Conservation (phyloP, 2,113 vertebrate species). For the Pyxicephalus adspersus region DNA sequence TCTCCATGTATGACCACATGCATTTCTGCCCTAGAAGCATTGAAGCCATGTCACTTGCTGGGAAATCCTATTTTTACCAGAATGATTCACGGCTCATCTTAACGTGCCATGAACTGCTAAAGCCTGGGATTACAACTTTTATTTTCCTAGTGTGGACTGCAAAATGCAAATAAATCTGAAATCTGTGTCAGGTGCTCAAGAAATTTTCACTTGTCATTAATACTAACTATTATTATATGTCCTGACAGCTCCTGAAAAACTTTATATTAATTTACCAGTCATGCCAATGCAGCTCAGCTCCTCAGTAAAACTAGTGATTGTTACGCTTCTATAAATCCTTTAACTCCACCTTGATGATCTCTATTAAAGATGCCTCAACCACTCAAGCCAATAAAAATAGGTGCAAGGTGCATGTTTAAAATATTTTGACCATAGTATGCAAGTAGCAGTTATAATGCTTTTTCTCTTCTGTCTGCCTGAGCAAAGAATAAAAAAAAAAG, state of each 20-base stretch:
- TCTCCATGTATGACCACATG: too few relatives aligned
- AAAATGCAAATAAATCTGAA: too few relatives aligned
- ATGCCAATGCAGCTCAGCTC: background rate
- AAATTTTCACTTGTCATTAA: too few relatives aligned
- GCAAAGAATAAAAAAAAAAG: slow-evolving; percentile 4
- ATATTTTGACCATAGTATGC: slow-evolving; percentile 1
- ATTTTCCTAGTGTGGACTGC: too few relatives aligned
- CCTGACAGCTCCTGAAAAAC: background rate
- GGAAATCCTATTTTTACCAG: too few relatives aligned
- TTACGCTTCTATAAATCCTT: background rate
- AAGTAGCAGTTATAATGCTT: slow-evolving; percentile 31
- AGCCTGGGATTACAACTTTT: too few relatives aligned
- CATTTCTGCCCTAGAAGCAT: too few relatives aligned
- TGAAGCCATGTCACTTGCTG: too few relatives aligned
- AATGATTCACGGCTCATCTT: too few relatives aligned
- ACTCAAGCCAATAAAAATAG: slow-evolving; percentile 33
- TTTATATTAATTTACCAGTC: background rate
- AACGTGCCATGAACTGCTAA: too few relatives aligned
- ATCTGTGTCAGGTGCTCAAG: too few relatives aligned
- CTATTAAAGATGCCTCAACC: background rate
- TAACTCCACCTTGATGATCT: background rate
- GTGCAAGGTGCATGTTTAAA: slow-evolving; percentile 24
- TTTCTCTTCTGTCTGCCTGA: background rate
- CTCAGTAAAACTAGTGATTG: background rate
- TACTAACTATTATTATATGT: too few relatives aligned